A percentile compares a stretch with the other conserved stretches of the same genome.
These are phyloP conservation scores for Brachionus koreanus DNA, from an alignment of 1,140 invertebrate genomes.

Conservation along the genomic window DNA sequence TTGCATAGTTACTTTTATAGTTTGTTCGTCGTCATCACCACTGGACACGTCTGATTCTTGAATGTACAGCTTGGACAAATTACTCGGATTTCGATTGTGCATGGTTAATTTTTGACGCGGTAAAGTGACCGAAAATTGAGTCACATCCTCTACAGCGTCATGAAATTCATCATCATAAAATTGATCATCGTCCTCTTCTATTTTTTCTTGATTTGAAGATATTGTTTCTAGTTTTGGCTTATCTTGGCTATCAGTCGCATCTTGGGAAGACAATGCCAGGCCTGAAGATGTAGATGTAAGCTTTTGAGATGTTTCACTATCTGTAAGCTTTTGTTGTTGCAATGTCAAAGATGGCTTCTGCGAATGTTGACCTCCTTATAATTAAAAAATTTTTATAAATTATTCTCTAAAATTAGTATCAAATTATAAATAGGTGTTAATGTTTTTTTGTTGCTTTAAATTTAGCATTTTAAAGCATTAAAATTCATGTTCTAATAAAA, in stretches of 20 bases:
- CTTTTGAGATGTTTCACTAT: neutral
- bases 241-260: neutral
- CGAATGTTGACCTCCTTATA: neutral
- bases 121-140: constrained; percentile 25
- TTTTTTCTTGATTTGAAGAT: neutral
- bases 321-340: neutral
- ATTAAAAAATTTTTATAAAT: neutral
- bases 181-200: constrained; percentile 14
- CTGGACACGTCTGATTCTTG: constrained; percentile 11
- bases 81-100: constrained; percentile 22
- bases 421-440: too few species aligned
- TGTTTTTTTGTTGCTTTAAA: too few species aligned
- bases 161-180: constrained; percentile 39
- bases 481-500: too few species aligned
- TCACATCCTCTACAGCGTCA: constrained; percentile 28
- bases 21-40: neutral
- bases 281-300: neutral
- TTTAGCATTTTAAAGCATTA: neutral
- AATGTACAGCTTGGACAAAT: constrained; percentile 19
- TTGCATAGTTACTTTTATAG: constrained; percentile 28
- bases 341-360: constrained; percentile 1
- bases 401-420: neutral
- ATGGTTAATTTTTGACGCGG: constrained; percentile 12
- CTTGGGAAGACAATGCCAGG: neutral
- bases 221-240: neutral